phyloP scores from a whole-genome alignment of 2,797 vertebrate genomes.

The Malacoctenus gilli region DNA sequence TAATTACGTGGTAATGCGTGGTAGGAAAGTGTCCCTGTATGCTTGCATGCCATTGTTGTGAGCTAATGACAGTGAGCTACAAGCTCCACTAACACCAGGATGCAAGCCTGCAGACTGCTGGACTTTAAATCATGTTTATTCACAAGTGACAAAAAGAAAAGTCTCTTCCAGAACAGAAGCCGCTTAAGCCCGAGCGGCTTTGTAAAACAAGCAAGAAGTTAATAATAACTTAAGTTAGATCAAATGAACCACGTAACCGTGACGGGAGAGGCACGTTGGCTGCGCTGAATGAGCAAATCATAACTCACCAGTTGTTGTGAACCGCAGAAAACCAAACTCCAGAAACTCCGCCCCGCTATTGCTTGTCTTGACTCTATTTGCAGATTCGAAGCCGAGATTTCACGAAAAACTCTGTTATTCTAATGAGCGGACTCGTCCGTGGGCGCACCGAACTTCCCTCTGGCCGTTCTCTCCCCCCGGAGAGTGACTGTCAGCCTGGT shows the following conservation, averaged over 20 bases:
- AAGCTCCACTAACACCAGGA: conserved; percentile 8
- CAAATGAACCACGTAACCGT: background rate
- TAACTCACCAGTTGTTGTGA: conserved; percentile 69
- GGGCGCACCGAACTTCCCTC: too few relatives aligned
- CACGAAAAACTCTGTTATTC: too few relatives aligned
- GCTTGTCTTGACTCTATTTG: conserved; percentile 7
- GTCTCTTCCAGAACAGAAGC: background rate
- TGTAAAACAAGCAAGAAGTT: background rate
- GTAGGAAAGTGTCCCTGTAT: background rate
- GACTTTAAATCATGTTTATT: conserved; percentile 10
- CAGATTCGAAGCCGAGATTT: conserved; percentile 30
- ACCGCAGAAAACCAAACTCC: conserved; percentile 36
- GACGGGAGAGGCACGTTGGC: background rate
- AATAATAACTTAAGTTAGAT: background rate
- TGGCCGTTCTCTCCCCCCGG: background rate
- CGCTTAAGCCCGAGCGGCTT: background rate
- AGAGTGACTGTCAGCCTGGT: conserved; percentile 4
- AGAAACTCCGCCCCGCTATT: conserved; percentile 45
- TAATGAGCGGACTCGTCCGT: too few relatives aligned
- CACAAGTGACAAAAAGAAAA: conserved; percentile 1
- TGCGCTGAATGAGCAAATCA: conserved; percentile 24
- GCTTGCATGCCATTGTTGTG: conserved; percentile 25
- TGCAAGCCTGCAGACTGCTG: conserved; percentile 5
- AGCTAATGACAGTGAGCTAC: conserved; percentile 27
- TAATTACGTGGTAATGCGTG: conserved; percentile 14